Conservation (phyloP, 1,140 invertebrate genomes). For the Pseudomyrmex dendroicus region DNA sequence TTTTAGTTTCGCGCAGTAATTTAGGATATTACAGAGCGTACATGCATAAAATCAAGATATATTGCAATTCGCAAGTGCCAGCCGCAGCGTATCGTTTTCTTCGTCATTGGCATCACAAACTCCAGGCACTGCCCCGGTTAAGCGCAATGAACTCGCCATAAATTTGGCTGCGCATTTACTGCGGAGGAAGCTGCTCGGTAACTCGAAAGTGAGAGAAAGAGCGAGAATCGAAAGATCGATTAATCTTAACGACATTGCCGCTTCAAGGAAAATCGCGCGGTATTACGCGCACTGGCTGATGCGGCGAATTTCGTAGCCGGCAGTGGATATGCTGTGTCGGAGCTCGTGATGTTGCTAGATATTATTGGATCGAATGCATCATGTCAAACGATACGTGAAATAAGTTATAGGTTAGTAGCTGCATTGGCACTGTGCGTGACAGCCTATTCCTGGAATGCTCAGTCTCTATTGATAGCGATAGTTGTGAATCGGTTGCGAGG, state of each 20-base stretch:
- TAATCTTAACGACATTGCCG: slow-evolving; percentile 59
- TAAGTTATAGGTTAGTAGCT: slow-evolving; percentile 86
- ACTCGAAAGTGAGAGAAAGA: slow-evolving; percentile 16
- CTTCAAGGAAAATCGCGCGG: slow-evolving; percentile 59
- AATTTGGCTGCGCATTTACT: slow-evolving; percentile 52
- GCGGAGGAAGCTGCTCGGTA: slow-evolving; percentile 1
- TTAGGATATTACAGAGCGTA: not conserved
- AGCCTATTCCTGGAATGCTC: slow-evolving; percentile 84
- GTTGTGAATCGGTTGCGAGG: slow-evolving; percentile 68
- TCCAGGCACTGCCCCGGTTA: slow-evolving; percentile 39
- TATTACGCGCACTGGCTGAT: slow-evolving; percentile 18
- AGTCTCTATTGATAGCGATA: slow-evolving; percentile 70
- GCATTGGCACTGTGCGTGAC: slow-evolving; percentile 85
- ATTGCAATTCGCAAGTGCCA: slow-evolving; percentile 14
- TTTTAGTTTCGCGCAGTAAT: not conserved
- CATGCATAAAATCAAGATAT: slow-evolving; percentile 3
- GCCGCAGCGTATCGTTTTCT: slow-evolving; percentile 14
- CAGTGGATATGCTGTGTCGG: slow-evolving; percentile 56
- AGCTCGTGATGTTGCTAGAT: slow-evolving; percentile 78
- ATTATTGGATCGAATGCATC: slow-evolving; percentile 86
- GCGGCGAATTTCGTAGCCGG: slow-evolving; percentile 76
- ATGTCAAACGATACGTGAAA: slow-evolving; percentile 86
- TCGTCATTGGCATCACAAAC: slow-evolving; percentile 42
- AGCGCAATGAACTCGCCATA: slow-evolving; percentile 52
- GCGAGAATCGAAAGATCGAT: slow-evolving; percentile 65